Evolutionary conservation across 2,797 vertebrate genomes (phyloP).

Genomic region (Ptychadena robeensis): DNA sequence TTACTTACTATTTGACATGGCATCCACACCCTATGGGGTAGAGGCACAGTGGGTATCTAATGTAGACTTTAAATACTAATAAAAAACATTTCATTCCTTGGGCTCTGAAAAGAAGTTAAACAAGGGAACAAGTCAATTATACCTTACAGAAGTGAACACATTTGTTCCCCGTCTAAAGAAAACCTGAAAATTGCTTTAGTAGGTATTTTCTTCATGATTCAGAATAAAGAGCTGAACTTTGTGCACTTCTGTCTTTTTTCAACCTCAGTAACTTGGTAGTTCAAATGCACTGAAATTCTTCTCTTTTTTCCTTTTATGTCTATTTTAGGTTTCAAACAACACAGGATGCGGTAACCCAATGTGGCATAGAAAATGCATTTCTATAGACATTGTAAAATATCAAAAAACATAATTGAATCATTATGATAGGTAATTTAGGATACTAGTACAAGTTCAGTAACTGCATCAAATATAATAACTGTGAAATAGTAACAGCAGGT

Average conservation of each 20-base stretch:
- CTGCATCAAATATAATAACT: neutral
- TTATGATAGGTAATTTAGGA: constrained; percentile 10
- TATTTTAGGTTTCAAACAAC: constrained; percentile 21
- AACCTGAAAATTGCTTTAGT: constrained; percentile 23
- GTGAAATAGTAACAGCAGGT: neutral
- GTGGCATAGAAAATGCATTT: constrained; percentile 4
- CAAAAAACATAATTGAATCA: neutral
- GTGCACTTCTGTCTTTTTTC: constrained; percentile 23
- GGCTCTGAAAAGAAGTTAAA: too few relatives aligned
- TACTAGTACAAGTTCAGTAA: neutral
- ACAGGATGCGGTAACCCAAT: constrained; percentile 29
- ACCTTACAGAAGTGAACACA: neutral
- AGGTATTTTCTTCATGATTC: constrained; percentile 5
- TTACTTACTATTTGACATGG: too few relatives aligned
- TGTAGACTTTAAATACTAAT: too few relatives aligned
- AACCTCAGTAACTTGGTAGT: constrained; percentile 29
- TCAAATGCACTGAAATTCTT: constrained; percentile 16
- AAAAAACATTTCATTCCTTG: too few relatives aligned
- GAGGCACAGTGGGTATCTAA: too few relatives aligned
- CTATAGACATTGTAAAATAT: neutral
- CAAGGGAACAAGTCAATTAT: too few relatives aligned
- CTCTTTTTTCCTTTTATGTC: constrained; percentile 19
- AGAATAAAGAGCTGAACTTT: constrained; percentile 27
- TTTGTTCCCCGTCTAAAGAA: neutral
- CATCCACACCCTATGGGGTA: too few relatives aligned